Percentiles rank a stretch among this genome's conserved stretches.
Evolutionary conservation across 2,797 vertebrate species (phyloP).

Genomic region (Triplophysa yarkandensis): DNA sequence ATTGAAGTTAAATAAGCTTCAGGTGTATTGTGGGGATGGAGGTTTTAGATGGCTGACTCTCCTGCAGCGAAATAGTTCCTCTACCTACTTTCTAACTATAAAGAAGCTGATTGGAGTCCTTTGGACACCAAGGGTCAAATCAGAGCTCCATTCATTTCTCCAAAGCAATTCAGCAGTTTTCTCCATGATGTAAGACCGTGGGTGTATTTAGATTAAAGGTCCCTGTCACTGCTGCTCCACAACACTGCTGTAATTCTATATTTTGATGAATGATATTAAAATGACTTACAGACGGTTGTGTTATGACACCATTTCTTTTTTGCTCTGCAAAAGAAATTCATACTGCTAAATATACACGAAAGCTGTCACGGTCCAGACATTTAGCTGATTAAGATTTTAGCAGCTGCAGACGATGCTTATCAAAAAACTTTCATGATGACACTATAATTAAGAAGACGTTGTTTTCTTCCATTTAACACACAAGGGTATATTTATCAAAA

Average conservation of each 20-base stretch:
- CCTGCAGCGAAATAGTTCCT: slow-evolving; percentile 28
- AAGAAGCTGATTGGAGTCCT: slow-evolving; percentile 62
- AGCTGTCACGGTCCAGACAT: not conserved
- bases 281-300: not conserved
- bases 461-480: too few relatives aligned
- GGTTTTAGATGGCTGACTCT: slow-evolving; percentile 25
- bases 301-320: not conserved
- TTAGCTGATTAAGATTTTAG: not conserved
- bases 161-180: slow-evolving; percentile 20
- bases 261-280: not conserved
- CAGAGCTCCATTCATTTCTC: slow-evolving; percentile 56
- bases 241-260: not conserved
- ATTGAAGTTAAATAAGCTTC: slow-evolving; percentile 14
- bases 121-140: slow-evolving; percentile 57
- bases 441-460: not conserved
- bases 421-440: not conserved
- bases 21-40: slow-evolving; percentile 8
- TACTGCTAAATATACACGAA: not conserved
- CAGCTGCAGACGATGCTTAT: not conserved
- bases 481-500: too few relatives aligned
- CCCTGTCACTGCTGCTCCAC: slow-evolving; percentile 1
- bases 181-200: slow-evolving; percentile 16
- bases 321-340: not conserved
- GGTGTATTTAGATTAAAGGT: slow-evolving; percentile 25
- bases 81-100: slow-evolving; percentile 35